Conservation (phyloP, 2,113 vertebrate species). For the Chauna torquata region DNA sequence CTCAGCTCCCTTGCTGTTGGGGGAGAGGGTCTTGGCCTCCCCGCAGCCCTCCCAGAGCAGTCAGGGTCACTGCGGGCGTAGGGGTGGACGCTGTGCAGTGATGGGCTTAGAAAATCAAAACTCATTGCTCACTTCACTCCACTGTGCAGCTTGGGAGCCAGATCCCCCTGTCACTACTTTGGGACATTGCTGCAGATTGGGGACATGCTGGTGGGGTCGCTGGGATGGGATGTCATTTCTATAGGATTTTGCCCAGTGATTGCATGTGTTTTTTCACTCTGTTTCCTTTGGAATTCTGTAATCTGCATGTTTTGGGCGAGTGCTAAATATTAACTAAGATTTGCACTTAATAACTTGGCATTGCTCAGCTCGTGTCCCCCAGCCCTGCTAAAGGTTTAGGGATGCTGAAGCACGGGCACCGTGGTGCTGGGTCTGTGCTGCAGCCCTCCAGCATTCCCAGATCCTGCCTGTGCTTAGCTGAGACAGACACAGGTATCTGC, state of each 20-base stretch:
- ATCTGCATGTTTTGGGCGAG: neutral
- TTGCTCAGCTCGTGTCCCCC: neutral
- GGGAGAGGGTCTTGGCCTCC: neutral
- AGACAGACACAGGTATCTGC: neutral
- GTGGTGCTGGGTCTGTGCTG: neutral
- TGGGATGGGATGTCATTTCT: neutral
- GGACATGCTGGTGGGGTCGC: accelerated
- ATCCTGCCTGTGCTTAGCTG: neutral
- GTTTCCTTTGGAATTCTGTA: neutral
- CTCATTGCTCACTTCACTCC: accelerated
- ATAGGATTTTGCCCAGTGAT: neutral
- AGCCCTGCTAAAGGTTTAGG: neutral
- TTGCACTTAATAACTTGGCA: neutral
- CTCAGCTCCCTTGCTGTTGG: neutral
- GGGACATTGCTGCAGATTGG: neutral
- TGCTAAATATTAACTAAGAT: slow-evolving; percentile 25
- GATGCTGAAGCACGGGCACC: neutral
- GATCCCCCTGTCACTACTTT: neutral
- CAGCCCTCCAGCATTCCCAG: neutral
- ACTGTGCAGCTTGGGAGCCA: neutral
- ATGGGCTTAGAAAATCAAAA: neutral
- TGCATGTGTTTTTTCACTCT: neutral
- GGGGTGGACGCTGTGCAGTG: neutral
- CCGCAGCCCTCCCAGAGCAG: neutral
- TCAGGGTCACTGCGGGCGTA: neutral